A percentile compares a stretch with the other conserved stretches of the same genome.
Conservation (phyloP, 2,113 vertebrate species). For the Pygoscelis adeliae region DNA sequence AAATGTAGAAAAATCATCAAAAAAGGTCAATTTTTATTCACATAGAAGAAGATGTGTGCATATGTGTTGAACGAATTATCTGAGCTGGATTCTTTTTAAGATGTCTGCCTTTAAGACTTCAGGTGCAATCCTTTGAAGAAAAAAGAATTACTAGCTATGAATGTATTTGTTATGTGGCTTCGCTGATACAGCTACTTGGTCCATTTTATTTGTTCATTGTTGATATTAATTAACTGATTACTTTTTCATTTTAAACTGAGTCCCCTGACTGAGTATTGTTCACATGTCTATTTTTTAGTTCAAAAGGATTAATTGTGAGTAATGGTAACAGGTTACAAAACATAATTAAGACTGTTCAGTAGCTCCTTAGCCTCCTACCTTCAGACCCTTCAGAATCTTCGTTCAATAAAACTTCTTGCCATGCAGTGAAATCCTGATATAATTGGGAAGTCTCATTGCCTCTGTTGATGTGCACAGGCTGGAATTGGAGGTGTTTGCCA, state of each 20-base stretch:
- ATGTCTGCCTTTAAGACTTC: neutral
- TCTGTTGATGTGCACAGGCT: slow-evolving; percentile 57
- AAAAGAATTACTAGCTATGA: neutral
- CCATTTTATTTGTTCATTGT: neutral
- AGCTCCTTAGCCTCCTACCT: neutral
- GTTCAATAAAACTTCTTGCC: neutral
- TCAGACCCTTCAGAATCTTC: neutral
- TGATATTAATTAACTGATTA: neutral
- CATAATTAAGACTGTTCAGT: neutral
- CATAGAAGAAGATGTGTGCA: neutral
- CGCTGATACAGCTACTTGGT: neutral
- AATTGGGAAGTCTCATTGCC: neutral
- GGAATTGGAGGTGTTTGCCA: slow-evolving; percentile 86
- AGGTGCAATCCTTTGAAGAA: neutral
- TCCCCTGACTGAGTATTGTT: neutral
- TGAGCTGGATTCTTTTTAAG: neutral
- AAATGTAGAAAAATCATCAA: neutral
- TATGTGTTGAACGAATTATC: neutral
- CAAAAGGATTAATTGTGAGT: neutral
- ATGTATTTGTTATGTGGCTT: neutral
- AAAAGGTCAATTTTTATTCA: neutral
- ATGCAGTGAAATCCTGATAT: neutral
- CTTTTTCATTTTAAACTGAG: neutral
- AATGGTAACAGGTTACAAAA: neutral
- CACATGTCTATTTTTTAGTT: neutral